Conservation (phyloP, 2,888 invertebrate species). For the Drosophila infuscata region DNA sequence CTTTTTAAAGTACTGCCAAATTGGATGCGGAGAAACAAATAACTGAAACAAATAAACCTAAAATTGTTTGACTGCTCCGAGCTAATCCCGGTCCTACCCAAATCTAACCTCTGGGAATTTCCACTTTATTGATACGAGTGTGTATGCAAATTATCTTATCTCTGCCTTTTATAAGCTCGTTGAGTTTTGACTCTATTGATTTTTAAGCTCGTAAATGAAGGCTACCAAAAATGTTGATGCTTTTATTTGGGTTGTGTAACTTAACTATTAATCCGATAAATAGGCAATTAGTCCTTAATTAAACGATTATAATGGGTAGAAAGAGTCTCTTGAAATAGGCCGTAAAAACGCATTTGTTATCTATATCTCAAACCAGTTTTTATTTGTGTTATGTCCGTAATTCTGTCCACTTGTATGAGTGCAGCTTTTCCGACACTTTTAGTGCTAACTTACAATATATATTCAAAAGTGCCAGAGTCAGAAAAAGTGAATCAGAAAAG, state of each 20-base stretch:
- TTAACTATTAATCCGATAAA: background rate
- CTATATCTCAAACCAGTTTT: background rate
- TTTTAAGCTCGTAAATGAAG: slow-evolving; percentile 1
- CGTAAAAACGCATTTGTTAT: background rate
- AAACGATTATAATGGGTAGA: background rate
- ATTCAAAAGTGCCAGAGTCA: background rate
- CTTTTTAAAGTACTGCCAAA: slow-evolving; percentile 12
- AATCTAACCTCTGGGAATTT: slow-evolving; percentile 9
- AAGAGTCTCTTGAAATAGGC: background rate
- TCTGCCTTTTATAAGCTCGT: background rate
- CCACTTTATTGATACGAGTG: background rate
- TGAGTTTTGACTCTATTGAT: slow-evolving; percentile 2
- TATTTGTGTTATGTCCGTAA: background rate
- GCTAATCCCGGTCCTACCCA: slow-evolving; percentile 1
- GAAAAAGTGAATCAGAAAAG: too few species aligned
- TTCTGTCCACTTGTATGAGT: background rate
- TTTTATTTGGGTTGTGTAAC: background rate
- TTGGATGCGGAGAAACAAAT: background rate
- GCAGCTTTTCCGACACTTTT: background rate
- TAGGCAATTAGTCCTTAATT: background rate
- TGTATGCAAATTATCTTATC: background rate
- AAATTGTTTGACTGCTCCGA: background rate
- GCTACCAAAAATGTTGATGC: background rate
- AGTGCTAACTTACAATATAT: background rate
- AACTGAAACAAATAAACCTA: slow-evolving; percentile 3